Base-by-base conservation (phyloP, 2,113 vertebrate species). In the Beaufortia kweichowensis region DNA sequence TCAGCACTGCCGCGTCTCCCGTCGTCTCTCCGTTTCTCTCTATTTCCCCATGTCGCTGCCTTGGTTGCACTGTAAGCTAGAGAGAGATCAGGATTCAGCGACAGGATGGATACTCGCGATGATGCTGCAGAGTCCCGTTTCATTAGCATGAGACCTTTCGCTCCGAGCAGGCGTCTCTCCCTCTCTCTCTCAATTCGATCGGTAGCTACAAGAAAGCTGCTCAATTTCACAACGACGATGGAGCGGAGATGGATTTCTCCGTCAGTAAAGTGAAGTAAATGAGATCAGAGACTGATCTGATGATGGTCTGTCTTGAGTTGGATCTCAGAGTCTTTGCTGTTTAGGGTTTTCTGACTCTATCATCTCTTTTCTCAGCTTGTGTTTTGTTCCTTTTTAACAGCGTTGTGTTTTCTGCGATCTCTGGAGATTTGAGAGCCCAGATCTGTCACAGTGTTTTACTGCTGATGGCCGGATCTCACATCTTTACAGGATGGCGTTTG, bases 281-380 rank as follows among this genome's bases (percentile, higher is more conserved):
- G 39, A 66, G 41, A 28, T 4, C 63, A 11, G 2, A 3, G 19
- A 19, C 12, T 14, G 41, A 43, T 12, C 41, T 43, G 41, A n/a
- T n/a, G 48, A 8, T 53, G n/a, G 4, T 53, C n/a, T 15, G n/a
- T 9, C 2, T 15, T 21, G 48, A 21, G 29, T 78, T n/a, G 2
- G 19, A 48, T 56, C 28, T 9, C 64, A 65, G n/a, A n/a, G n/a
- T n/a, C n/a, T n/a, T 80, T 73, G 29, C 53, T 53, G 17, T 24
- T 63, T 59, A 24, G 21, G 71, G 12, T 83, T 61, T 71, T 66
- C 79, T 63, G 48, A 41, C 76, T n/a, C 56, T 65, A 81, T 79
- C 61, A 77, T 83, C 84, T 85, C 46, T 78, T 53, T 65, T 81
- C 72, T 81, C 12, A 43, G 79, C 79, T 77, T 57, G 77, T 79